phyloP scores from a whole-genome alignment of 2,888 invertebrate genomes.

The Dynastes hyllus region DNA sequence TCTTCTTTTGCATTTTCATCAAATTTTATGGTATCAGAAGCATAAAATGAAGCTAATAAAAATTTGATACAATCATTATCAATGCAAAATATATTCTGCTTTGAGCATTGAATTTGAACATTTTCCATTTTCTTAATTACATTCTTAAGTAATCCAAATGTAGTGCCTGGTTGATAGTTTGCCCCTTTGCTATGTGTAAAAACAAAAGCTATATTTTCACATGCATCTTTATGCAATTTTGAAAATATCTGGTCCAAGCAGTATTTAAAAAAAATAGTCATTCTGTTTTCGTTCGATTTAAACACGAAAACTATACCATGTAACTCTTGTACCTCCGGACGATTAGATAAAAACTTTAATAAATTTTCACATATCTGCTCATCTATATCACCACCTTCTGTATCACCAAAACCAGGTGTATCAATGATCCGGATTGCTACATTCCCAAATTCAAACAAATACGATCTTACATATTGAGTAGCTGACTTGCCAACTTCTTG shows the following conservation, averaged over 20 bases:
- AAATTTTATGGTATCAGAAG: background rate
- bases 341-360: background rate
- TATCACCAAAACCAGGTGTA: conserved; percentile 42
- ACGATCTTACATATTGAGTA: conserved; percentile 11
- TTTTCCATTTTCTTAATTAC: background rate
- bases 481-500: conserved; percentile 20
- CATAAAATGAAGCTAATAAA: conserved; percentile 21
- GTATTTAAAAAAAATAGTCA: conserved; percentile 27
- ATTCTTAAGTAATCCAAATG: background rate
- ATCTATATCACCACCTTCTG: conserved; percentile 1
- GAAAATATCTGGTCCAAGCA: conserved; percentile 31
- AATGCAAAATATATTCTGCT: conserved; percentile 38
- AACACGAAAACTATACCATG: conserved; percentile 16
- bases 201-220: conserved; percentile 21
- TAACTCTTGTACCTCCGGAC: background rate
- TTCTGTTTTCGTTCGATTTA: conserved; percentile 3
- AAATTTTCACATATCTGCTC: conserved; percentile 35
- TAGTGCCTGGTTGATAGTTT: conserved; percentile 14
- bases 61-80: conserved; percentile 42
- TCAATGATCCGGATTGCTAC: conserved; percentile 21
- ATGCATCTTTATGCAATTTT: conserved; percentile 32
- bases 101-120: background rate
- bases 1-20: background rate
- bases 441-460: conserved; percentile 29
- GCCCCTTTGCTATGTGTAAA: conserved; percentile 35